Percentiles rank a stretch among this genome's conserved stretches.
Evolutionary conservation across 2,888 invertebrate genomes (phyloP).

Genomic region (Dascillus cervinus): DNA sequence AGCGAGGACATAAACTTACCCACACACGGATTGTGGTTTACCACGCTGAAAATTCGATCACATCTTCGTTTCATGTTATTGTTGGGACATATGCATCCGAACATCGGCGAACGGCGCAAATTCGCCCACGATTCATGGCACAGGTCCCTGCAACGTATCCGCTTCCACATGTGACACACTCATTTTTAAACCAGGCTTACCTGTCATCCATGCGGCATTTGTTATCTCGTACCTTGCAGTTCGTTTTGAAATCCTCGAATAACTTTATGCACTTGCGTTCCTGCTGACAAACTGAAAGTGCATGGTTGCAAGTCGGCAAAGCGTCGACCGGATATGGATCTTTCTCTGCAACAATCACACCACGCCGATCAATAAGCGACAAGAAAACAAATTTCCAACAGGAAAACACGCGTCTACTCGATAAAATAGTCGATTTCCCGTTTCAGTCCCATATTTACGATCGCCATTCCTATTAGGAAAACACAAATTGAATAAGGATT

Average conservation of each 20-base stretch:
- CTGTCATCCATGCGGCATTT: slow-evolving; percentile 86
- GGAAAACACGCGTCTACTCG: no score
- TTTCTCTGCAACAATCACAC: slow-evolving; percentile 65
- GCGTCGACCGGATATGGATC: slow-evolving; percentile 86
- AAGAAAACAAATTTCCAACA: no score
- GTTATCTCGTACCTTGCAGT: slow-evolving; percentile 79
- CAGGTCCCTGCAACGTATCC: slow-evolving; percentile 55
- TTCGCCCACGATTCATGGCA: slow-evolving; percentile 86
- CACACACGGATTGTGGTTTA: slow-evolving; percentile 90
- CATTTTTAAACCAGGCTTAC: no score
- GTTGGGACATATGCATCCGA: slow-evolving; percentile 88
- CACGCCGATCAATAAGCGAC: no score
- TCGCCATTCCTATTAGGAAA: no score
- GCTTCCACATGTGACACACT: slow-evolving; percentile 8
- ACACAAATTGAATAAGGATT: no score
- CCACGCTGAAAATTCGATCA: slow-evolving; percentile 79
- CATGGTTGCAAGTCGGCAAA: slow-evolving; percentile 84
- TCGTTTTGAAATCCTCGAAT: slow-evolving; percentile 78
- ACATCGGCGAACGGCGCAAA: slow-evolving; percentile 78
- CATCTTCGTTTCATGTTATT: slow-evolving; percentile 87
- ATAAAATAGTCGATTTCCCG: no score
- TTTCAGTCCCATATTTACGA: no score
- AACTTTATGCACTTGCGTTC: slow-evolving; percentile 73
- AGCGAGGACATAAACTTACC: slow-evolving; percentile 56
- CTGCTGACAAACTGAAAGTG: slow-evolving; percentile 75